These are phyloP conservation scores for Mesembrinibis cayennensis DNA, from an alignment of 2,113 vertebrate genomes.

Conservation along the genomic window DNA sequence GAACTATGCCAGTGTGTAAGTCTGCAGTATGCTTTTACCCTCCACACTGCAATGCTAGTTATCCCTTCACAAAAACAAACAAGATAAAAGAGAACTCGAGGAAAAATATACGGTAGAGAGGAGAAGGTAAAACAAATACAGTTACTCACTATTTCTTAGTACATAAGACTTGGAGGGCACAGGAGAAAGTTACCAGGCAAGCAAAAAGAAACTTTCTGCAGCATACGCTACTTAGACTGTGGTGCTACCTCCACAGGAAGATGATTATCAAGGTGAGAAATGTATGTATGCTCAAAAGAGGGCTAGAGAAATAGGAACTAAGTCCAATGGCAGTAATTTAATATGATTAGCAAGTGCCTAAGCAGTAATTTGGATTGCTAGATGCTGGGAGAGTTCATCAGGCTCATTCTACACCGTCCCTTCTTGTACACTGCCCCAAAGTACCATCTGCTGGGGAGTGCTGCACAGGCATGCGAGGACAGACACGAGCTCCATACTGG, in stretches of 20 bases:
- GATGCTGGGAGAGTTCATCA: neutral
- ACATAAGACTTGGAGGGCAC: neutral
- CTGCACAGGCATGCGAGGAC: neutral
- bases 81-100: neutral
- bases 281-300: rapidly evolving
- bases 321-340: neutral
- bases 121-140: neutral
- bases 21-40: neutral
- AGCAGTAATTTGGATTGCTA: neutral
- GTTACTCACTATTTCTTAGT: neutral
- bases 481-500: neutral
- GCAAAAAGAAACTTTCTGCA: neutral
- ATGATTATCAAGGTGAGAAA: neutral
- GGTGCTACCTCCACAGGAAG: neutral
- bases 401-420: neutral
- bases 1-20: neutral
- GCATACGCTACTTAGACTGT: neutral
- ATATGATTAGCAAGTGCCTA: neutral
- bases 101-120: neutral
- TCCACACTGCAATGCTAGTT: neutral
- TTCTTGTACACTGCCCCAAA: rapidly evolving
- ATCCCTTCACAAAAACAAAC: neutral
- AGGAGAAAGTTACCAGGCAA: neutral
- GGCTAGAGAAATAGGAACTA: neutral
- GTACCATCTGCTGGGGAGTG: neutral